These are phyloP conservation scores for Ascidia mentula DNA, from an alignment of 23 tunicate genomes.

Conservation along the genomic window DNA sequence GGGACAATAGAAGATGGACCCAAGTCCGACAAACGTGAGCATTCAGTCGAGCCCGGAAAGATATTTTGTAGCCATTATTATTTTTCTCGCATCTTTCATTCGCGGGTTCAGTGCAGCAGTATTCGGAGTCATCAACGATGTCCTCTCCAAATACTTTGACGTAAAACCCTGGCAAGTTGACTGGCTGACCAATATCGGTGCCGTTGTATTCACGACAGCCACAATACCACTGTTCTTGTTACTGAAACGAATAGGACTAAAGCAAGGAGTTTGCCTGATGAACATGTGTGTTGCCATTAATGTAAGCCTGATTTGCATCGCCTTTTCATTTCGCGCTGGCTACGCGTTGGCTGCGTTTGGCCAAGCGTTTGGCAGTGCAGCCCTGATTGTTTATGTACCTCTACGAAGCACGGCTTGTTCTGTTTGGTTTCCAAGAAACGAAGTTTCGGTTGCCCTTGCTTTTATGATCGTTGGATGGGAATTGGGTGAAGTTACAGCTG, in stretches of 20 bases:
- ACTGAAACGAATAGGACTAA: background rate
- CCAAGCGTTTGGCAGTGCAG: background rate
- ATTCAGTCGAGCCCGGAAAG: background rate
- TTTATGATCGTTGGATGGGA: conserved; percentile 13
- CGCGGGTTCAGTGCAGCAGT: background rate
- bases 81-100: background rate
- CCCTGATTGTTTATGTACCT: background rate
- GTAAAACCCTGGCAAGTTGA: background rate
- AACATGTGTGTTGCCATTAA: background rate
- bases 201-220: too few species aligned
- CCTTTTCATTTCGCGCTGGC: background rate
- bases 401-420: background rate
- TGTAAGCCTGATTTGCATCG: background rate
- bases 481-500: conserved; percentile 11
- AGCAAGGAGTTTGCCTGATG: background rate
- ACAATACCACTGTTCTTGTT: background rate
- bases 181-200: background rate
- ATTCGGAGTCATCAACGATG: background rate
- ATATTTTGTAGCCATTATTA: background rate
- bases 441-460: conserved; percentile 15
- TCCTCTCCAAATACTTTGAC: background rate
- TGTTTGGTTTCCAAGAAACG: background rate
- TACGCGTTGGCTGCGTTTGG: background rate
- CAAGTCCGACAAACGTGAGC: too few species aligned
- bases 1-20: too few species aligned